Percentiles rank a stretch among this genome's conserved stretches.
phyloP scores from a whole-genome alignment of 2,888 invertebrate species.

The Lampropteryx suffumata region DNA sequence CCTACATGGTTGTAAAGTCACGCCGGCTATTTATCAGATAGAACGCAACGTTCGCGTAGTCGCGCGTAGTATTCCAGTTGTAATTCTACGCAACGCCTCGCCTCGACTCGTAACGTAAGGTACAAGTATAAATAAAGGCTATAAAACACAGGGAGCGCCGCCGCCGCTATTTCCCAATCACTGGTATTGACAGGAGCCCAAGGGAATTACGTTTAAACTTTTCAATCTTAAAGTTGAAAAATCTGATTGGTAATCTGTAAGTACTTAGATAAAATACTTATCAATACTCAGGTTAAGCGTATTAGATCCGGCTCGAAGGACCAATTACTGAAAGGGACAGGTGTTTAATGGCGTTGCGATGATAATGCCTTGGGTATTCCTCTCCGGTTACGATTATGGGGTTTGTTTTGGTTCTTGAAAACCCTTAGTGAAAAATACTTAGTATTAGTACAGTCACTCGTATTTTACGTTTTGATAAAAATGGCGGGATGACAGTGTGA shows the following conservation, averaged over 20 bases:
- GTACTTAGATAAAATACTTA: too few species aligned
- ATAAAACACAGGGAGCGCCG: slow-evolving; percentile 50
- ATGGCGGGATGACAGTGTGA: too few species aligned
- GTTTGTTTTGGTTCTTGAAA: too few species aligned
- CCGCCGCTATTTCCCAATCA: slow-evolving; percentile 58
- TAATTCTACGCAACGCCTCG: slow-evolving; percentile 13
- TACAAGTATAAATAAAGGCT: slow-evolving; percentile 50
- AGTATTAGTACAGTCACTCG: too few species aligned
- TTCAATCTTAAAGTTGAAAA: neutral
- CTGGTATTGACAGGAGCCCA: slow-evolving; percentile 58
- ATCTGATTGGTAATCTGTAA: neutral
- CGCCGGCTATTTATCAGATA: slow-evolving; percentile 12
- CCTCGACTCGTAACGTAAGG: slow-evolving; percentile 12
- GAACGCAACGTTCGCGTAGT: slow-evolving; percentile 9
- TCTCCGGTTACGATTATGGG: too few species aligned
- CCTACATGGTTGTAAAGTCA: slow-evolving; percentile 9
- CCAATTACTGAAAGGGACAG: too few species aligned
- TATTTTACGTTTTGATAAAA: too few species aligned
- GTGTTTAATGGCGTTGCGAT: too few species aligned
- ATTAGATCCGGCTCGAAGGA: too few species aligned
- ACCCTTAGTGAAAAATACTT: too few species aligned
- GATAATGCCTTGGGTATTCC: too few species aligned
- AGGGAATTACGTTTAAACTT: slow-evolving; percentile 12
- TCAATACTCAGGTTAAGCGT: too few species aligned
- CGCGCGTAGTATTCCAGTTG: slow-evolving; percentile 13